phyloP scores from a whole-genome alignment of 2,797 vertebrate genomes.

The Phrynocephalus forsythii region DNA sequence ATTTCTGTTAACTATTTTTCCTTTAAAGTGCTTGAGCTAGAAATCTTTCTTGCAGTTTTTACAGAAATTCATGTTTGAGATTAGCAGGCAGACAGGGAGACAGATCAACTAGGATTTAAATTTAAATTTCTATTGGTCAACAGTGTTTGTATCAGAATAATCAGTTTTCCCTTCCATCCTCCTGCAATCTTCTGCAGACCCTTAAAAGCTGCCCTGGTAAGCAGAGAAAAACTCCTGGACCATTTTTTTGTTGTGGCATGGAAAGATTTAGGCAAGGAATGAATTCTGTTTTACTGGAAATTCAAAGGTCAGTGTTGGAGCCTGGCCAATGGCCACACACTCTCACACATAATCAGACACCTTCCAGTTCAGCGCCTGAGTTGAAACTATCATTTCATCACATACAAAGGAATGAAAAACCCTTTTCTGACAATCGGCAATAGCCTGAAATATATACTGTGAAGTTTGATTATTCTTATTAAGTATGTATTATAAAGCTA shows the following conservation, averaged over 20 bases:
- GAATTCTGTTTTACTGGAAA: no score
- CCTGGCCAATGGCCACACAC: neutral
- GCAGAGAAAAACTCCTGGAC: no score
- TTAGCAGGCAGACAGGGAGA: no score
- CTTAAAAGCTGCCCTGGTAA: no score
- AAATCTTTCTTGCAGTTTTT: neutral
- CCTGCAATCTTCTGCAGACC: no score
- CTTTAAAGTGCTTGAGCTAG: neutral
- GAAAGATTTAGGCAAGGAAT: no score
- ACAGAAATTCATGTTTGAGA: neutral
- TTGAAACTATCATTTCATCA: neutral
- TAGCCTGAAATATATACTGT: slow-evolving; percentile 9
- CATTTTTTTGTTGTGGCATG: no score
- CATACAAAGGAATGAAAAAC: neutral
- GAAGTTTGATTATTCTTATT: neutral
- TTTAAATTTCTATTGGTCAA: no score
- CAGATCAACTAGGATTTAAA: no score
- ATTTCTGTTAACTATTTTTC: neutral
- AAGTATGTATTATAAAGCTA: no score
- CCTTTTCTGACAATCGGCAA: neutral
- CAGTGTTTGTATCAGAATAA: no score
- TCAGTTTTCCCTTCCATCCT: no score
- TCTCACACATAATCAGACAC: neutral
- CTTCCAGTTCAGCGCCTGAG: neutral
- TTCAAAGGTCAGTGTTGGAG: neutral